Conservation (phyloP, 2,888 invertebrate genomes). For the Drosophila stalkeri region DNA sequence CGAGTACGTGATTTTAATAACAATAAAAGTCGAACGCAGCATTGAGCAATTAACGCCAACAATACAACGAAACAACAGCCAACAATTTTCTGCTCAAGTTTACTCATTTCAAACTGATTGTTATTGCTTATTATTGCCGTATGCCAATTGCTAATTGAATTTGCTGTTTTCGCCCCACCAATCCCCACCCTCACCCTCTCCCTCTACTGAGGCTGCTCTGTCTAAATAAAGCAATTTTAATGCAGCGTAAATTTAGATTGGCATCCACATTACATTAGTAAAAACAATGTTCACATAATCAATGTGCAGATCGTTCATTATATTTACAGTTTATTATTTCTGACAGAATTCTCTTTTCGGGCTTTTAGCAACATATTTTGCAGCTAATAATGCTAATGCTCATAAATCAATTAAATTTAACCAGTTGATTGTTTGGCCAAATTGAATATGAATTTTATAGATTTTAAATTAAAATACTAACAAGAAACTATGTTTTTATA, state of each 20-base stretch:
- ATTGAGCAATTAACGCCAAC: conserved; percentile 70
- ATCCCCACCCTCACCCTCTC: not conserved
- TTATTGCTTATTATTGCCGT: conserved; percentile 61
- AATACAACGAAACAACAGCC: conserved; percentile 28
- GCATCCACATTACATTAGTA: conserved; percentile 30
- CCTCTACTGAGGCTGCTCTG: not conserved
- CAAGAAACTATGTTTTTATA: too few species aligned
- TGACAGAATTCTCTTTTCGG: conserved; percentile 1
- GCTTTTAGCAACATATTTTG: conserved; percentile 4
- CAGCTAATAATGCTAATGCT: not conserved
- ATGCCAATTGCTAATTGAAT: conserved; percentile 73
- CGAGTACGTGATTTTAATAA: conserved; percentile 78
- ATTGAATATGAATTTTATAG: not conserved
- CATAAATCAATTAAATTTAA: conserved; percentile 27
- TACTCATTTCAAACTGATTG: conserved; percentile 52
- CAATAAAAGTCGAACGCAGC: conserved; percentile 69
- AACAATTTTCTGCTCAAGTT: conserved; percentile 56
- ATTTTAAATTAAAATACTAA: not conserved
- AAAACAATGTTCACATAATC: conserved; percentile 38
- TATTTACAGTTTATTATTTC: conserved; percentile 17
- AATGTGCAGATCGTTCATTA: conserved; percentile 13
- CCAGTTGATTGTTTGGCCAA: not conserved
- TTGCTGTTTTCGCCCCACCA: conserved; percentile 37
- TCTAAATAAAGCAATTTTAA: conserved; percentile 55
- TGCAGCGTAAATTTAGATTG: conserved; percentile 50